Base-by-base conservation (phyloP, 2,797 vertebrate genomes). In the Sebastes flavidus region DNA sequence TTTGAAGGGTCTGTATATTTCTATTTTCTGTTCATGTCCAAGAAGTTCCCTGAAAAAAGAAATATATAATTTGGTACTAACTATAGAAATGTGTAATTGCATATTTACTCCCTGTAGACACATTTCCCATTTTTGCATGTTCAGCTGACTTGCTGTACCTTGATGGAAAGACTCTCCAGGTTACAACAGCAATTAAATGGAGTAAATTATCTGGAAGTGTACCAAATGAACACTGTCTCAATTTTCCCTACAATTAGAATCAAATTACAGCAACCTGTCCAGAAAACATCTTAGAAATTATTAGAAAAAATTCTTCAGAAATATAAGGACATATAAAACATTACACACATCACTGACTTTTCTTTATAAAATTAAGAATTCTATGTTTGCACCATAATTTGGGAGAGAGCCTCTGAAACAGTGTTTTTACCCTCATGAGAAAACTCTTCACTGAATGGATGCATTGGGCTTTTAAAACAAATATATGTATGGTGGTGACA, bases 91-190 rank as follows among this genome's bases (percentile, higher is more conserved):
- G 42, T 46, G 0, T 46, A 46, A 46, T 46, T 46, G 42, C 1
- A 18, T 7, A 46, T 0, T 46, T 46, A 0, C 6, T 7, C 0
- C 42, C 42, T 18, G 16, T 8, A 8, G 42, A 46, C 42, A 46
- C 42, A 42, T 42, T 42, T 38, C 36, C 13, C 36, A 38, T 38
- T 38, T 38, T 38, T 14, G 38, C 38, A 18, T 46, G 0, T 3
- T 46, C 22, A 70, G 54, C 68, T 14, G 32, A 59, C 22, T 42
- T 59, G 24, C 24, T 42, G 24, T 13, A 18, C 2, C 1, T n/a
- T n/a, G 11, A 52, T 27, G 42, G 10, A 55, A 36, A 65, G 1
- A n/a, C 38, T 72, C 20, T 65, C 22, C 12, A 16, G 14, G 12
- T 36, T 65, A 14, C 12, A 13, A 10, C 2, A 22, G 20, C 32